Evolutionary conservation across 2,113 vertebrate genomes (phyloP), one percentile per base, ranked within the genome.

Genomic region (Toxotes chatareus): DNA sequence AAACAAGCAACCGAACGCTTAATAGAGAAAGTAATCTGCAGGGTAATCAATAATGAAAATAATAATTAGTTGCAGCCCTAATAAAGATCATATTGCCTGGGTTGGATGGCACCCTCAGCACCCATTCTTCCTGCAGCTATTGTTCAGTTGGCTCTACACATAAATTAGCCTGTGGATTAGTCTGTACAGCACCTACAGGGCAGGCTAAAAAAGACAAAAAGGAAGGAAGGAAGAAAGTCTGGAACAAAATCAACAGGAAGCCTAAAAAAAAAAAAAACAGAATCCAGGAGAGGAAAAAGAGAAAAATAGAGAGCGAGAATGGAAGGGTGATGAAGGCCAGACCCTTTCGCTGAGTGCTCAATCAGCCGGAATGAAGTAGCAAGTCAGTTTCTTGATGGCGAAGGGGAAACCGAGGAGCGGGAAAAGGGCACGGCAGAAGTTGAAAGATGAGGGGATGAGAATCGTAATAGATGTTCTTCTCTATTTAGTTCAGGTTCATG

Each of bases 401-500:
- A 73, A 86, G 84, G 90, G 76, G 77, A 80, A 67, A 56, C 49
- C 21, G 27, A 90, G 71, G 76, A 76, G 80, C 82, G 72, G 60
- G 71, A 74, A 89, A 88, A 94, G 89, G 90, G 83, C 89, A 91
- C 73, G 7, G 85, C 51, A 42, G 77, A 83, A 85, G 88, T 90
- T 91, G 91, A 92, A 92, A 88, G 86, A 94, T 84, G 92, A 89
- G 84, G 74, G 71, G 63, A 84, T 84, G 80, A 77, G 90, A 89
- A 74, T 80, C 55, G 84, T 89, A 91, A 90, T 91, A 65, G 88
- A 90, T 90, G 89, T 91, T 92, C 86, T 70, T 79, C 81, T 76
- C 80, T 66, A 82, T 90, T 90, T 91, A 89, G 92, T 91, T 90
- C 86, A 73, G 82, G 82, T 88, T 90, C 83, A 83, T 57, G 76